These are phyloP conservation scores for Aelia acuminata DNA, from an alignment of 2,888 invertebrate species.

Conservation along the genomic window DNA sequence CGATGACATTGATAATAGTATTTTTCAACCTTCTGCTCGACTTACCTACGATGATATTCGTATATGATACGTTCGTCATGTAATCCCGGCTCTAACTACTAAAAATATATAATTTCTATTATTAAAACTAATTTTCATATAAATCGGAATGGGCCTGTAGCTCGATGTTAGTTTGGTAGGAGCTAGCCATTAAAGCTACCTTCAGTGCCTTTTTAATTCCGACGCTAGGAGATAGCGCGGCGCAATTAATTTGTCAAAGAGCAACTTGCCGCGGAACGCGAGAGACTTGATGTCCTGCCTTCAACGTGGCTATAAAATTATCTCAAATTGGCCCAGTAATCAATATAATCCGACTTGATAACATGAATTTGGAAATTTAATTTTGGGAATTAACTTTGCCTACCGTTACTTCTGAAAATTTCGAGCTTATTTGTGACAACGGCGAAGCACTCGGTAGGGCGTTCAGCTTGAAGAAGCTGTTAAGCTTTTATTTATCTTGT, in stretches of 20 bases:
- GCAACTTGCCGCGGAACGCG: background rate
- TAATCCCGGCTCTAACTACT: too few relatives aligned
- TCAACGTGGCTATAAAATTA: background rate
- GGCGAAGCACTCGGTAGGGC: background rate
- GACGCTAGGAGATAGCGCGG: background rate
- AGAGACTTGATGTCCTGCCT: background rate
- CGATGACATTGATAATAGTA: too few relatives aligned
- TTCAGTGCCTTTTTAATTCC: background rate
- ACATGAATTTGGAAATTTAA: slow-evolving; percentile 5
- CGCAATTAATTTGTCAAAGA: slow-evolving; percentile 16
- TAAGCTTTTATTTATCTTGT: background rate
- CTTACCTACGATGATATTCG: too few relatives aligned
- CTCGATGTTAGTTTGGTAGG: background rate
- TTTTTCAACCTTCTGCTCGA: too few relatives aligned
- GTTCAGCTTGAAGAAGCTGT: background rate
- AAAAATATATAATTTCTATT: too few relatives aligned
- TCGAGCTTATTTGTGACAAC: background rate
- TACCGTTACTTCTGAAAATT: background rate
- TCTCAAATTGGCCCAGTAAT: background rate
- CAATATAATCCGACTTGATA: slow-evolving; percentile 1
- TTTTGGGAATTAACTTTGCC: background rate
- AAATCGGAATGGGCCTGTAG: background rate
- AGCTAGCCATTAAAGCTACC: background rate
- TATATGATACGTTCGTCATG: too few relatives aligned
- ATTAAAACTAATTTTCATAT: background rate